Evolutionary conservation across 2,113 vertebrate genomes (phyloP), one percentile per base, ranked within the genome.

Genomic region (Trogon surrucura): DNA sequence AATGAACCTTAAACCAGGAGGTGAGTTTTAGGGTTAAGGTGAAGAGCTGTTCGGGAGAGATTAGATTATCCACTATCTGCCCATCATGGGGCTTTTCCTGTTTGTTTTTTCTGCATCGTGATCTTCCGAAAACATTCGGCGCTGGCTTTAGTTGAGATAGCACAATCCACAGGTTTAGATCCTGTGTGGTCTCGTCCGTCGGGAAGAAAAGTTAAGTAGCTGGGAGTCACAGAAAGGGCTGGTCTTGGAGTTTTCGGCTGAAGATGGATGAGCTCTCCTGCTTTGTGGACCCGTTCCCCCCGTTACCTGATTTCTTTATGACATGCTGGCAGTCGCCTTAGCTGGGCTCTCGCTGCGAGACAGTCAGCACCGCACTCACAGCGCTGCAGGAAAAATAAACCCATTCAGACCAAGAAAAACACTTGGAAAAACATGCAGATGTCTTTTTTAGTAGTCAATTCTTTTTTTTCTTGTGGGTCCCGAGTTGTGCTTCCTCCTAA

Each of bases 261-360:
- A 97, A 98, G 97, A 98, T 96, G 95, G 97, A 98, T 97, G 90
- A 96, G 87, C 85, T 96, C 79, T 88, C 77, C 94, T 92, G 75
- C 27, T 75, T 80, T 27, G 34, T 79, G 94, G 95, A 90, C 85
- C 94, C 29, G 0, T 69, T 96, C 91, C 80, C 77, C 41, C 36
- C 7, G 85, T 93, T 95, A 83, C 94, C 93, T 80, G 85, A 80
- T 64, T 96, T 89, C 56, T 85, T 88, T 94, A 66, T 67, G 82
- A 91, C 93, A 38, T 83, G 67, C 62, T 88, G 94, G 96, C 82
- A 94, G 82, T 66, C 6, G 32, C 65, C 79, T 89, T 56, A 13
- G 61, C 53, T 26, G 71, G 61, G 67, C 70, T 97, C 95, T 97
- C 0, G 18, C 96, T 88, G 79, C 1, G 95, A 97, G 94, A 95